These are phyloP conservation scores for Cyrtonyx montezumae DNA, from an alignment of 2,113 vertebrate species.

Conservation along the genomic window DNA sequence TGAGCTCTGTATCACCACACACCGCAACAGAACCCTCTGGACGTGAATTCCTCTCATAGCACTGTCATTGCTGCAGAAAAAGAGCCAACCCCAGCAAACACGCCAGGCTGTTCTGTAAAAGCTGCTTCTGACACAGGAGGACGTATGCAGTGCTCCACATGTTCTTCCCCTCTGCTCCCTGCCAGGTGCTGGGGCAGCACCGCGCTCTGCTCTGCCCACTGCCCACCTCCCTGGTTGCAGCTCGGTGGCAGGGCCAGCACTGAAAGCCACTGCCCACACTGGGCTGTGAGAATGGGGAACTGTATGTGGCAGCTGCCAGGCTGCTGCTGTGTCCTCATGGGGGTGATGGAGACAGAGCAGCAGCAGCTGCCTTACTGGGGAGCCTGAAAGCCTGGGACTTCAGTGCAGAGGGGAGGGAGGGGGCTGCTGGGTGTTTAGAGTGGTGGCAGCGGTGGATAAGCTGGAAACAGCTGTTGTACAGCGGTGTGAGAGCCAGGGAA, in stretches of 20 bases:
- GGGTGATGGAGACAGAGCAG: rapidly evolving
- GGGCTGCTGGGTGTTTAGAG: neutral
- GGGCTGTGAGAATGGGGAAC: too few species aligned
- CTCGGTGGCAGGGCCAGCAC: rapidly evolving
- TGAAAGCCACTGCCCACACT: rapidly evolving
- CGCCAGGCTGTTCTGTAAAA: neutral
- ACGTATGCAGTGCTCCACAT: too few species aligned
- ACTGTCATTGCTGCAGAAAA: neutral
- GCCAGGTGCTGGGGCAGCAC: neutral
- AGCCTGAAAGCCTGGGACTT: neutral
- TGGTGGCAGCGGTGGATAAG: neutral
- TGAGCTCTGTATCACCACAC: rapidly evolving
- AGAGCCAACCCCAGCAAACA: neutral
- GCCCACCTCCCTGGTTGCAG: rapidly evolving
- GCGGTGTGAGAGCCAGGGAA: neutral
- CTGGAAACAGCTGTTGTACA: neutral
- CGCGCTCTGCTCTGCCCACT: rapidly evolving
- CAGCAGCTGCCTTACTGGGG: neutral
- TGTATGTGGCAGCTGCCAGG: neutral
- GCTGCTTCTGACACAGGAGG: rapidly evolving
- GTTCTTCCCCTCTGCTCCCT: too few species aligned
- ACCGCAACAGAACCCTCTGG: too few species aligned
- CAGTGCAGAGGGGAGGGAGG: neutral
- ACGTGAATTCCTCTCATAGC: neutral
- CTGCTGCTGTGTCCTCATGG: neutral